Conservation (phyloP, 2,888 invertebrate genomes). For the Trichacis sp. region DNA sequence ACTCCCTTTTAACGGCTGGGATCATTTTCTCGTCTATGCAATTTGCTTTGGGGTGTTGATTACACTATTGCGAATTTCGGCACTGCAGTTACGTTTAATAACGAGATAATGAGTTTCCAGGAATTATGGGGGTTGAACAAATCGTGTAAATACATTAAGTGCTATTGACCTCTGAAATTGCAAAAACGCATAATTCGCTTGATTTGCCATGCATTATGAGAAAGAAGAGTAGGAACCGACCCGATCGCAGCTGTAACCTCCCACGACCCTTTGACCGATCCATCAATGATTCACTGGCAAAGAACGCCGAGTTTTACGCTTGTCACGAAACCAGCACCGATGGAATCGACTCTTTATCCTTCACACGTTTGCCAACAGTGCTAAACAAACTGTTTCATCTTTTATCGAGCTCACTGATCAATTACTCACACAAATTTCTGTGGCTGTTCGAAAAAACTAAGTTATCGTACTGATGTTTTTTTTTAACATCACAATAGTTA, state of each 20-base stretch:
- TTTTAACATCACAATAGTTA: too few species aligned
- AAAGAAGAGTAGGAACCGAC: constrained; percentile 42
- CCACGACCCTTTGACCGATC: constrained; percentile 62
- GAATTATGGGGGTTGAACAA: constrained; percentile 23
- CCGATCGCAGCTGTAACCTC: constrained; percentile 62
- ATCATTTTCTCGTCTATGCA: too few species aligned
- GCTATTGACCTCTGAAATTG: constrained; percentile 51
- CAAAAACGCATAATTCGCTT: constrained; percentile 49
- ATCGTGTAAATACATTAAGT: constrained; percentile 47
- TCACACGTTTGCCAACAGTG: constrained; percentile 4
- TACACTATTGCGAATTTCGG: too few species aligned
- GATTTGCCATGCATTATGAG: constrained; percentile 54
- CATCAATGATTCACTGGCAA: constrained; percentile 64
- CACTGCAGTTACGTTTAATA: too few species aligned
- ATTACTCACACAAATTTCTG: background rate
- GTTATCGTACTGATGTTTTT: too few species aligned
- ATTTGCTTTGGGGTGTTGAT: too few species aligned
- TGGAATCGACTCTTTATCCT: constrained; percentile 25
- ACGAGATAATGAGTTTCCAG: too few species aligned
- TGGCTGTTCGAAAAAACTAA: too few species aligned
- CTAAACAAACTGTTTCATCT: background rate
- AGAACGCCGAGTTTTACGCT: constrained; percentile 52
- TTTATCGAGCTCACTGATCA: background rate
- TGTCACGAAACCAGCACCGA: constrained; percentile 47
- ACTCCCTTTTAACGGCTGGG: too few species aligned